Percentiles rank a stretch among this genome's conserved stretches.
Evolutionary conservation across 2,113 vertebrate genomes (phyloP).

Genomic region (Dasypus novemcinctus): DNA sequence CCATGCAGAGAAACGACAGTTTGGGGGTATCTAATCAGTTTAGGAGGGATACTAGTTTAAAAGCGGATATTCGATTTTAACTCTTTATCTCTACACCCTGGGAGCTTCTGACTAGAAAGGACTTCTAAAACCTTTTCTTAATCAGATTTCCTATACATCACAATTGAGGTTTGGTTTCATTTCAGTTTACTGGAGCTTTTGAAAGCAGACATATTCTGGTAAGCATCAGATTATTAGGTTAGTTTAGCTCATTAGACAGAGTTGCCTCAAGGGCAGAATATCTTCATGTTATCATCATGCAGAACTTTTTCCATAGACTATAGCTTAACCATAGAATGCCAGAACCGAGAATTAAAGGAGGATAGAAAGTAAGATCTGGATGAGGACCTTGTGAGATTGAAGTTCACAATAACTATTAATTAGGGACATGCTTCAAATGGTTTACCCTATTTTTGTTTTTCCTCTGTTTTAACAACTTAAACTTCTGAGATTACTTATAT

Average conservation of each 20-base stretch:
- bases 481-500: slow-evolving; percentile 13
- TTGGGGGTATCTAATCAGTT: background rate
- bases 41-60: background rate
- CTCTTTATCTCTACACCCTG: background rate
- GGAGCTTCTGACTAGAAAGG: background rate
- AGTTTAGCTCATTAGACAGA: slow-evolving; percentile 37
- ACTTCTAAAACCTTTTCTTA: slow-evolving; percentile 8
- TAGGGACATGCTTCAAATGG: slow-evolving; percentile 49
- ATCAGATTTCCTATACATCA: slow-evolving; percentile 22
- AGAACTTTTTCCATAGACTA: background rate
- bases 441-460: background rate
- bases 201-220: slow-evolving; percentile 27
- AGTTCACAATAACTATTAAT: background rate
- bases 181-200: background rate
- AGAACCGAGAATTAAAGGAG: slow-evolving; percentile 35
- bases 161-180: background rate
- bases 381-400: background rate
- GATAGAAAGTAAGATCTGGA: background rate
- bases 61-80: background rate
- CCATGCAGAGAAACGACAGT: background rate
- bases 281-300: background rate
- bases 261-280: background rate
- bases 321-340: slow-evolving; percentile 33
- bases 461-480: slow-evolving; percentile 32
- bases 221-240: slow-evolving; percentile 53